Base-by-base conservation (phyloP, 2,113 vertebrate genomes). In the Lepisosteus oculatus region DNA sequence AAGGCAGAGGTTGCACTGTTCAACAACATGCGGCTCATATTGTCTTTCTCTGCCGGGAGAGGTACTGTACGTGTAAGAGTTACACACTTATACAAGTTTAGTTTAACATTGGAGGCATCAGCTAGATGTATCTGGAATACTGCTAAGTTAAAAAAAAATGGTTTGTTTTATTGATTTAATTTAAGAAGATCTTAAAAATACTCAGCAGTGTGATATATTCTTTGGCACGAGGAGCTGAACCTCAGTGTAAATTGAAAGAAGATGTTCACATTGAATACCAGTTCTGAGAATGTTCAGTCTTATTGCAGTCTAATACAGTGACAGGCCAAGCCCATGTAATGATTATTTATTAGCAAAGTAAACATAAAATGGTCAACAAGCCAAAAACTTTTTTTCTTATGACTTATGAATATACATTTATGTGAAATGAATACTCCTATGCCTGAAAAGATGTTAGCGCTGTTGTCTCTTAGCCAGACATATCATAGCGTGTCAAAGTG, bases 201-300 rank as follows among this genome's bases (percentile, higher is more conserved):
- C 42, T 15, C 8, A 61, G 47, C 2, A 13, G 68, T 11, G n/a
- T 42, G 14, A 59, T 69, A n/a, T 69, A 55, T n/a, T 59, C 68
- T 14, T 61, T 61, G 41, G 68, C 55, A 61, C 2, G 14, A 43
- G 56, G 42, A 59, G 42, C 8, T 43, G 29, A 68, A 68, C 67
- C 55, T 68, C 55, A 68, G 11, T 47, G 47, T 68, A 55, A 56
- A 68, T 59, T 45, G 8, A 69, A 69, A 69, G n/a, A 69, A 69
- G 55, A 69, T 57, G 55, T 13, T 29, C 17, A 14, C 9, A 3
- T 29, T 54, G 29, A 42, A 61, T 14, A n/a, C 3, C 12, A 57
- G 29, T 29, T 29, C 29, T 29, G 29, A 13, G 54, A 72, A 67
- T 57, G 11, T 61, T 43, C 57, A 62, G 7, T 8, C 54, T 55